Conservation (phyloP, 2,888 invertebrate species). For the Thereva unica region DNA sequence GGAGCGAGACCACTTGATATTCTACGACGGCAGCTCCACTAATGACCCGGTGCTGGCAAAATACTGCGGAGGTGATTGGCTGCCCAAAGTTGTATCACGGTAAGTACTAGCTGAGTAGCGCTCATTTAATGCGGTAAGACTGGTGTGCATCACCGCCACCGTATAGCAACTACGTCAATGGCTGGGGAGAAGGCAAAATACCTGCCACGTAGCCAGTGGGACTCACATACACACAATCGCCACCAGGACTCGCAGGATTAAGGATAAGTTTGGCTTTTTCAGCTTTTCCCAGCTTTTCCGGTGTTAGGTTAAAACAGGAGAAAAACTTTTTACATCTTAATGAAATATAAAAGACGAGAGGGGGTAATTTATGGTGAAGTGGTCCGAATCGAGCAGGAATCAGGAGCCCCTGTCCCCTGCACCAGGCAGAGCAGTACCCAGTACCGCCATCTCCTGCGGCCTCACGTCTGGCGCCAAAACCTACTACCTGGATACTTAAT, state of each 20-base stretch:
- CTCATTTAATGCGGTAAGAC: slow-evolving; percentile 6
- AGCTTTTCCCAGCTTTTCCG: neutral
- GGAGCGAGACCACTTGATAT: slow-evolving; percentile 80
- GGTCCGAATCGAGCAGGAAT: slow-evolving; percentile 23
- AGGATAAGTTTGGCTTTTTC: slow-evolving; percentile 6
- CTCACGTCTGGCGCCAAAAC: too few relatives aligned
- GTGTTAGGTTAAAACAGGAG: slow-evolving; percentile 4
- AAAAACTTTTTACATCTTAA: slow-evolving; percentile 34
- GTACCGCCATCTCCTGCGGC: too few relatives aligned
- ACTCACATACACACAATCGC: neutral
- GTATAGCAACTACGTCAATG: too few relatives aligned
- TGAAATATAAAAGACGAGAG: slow-evolving; percentile 26
- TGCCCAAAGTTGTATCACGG: slow-evolving; percentile 76
- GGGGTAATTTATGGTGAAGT: slow-evolving; percentile 26
- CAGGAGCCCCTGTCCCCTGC: slow-evolving; percentile 8
- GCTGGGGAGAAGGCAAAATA: neutral
- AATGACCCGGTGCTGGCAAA: slow-evolving; percentile 83
- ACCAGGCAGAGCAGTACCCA: neutral
- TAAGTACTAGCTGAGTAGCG: slow-evolving; percentile 46
- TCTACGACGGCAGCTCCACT: slow-evolving; percentile 82
- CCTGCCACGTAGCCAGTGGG: neutral
- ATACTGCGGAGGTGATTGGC: slow-evolving; percentile 86
- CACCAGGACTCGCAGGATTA: neutral
- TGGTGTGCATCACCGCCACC: too few relatives aligned
- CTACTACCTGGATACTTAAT: slow-evolving; percentile 28